phyloP scores from a whole-genome alignment of 2,113 vertebrate species.

The Dendrocopos noguchii region DNA sequence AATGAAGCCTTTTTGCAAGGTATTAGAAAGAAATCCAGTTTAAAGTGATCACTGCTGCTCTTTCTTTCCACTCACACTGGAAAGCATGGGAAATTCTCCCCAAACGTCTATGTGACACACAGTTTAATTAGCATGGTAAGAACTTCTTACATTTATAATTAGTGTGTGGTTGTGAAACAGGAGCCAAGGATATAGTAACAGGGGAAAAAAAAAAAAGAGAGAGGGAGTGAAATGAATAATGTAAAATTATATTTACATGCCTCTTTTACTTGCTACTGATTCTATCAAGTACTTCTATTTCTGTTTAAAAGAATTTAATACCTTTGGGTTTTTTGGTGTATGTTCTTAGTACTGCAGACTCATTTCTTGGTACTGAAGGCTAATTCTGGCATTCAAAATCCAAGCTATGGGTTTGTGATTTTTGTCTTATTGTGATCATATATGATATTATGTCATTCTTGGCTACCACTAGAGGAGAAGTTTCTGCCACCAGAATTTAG shows the following conservation, averaged over 20 bases:
- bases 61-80: slow-evolving; percentile 62
- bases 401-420: not conserved
- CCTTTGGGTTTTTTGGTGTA: not conserved
- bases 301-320: not conserved
- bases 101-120: slow-evolving; percentile 30
- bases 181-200: slow-evolving; percentile 4
- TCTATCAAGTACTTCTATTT: not conserved
- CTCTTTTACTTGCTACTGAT: not conserved
- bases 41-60: slow-evolving; percentile 60
- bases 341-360: not conserved
- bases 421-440: not conserved
- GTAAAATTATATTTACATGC: not conserved
- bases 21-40: slow-evolving; percentile 69
- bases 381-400: not conserved
- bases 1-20: slow-evolving; percentile 80
- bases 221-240: slow-evolving; percentile 20
- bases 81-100: slow-evolving; percentile 69
- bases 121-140: slow-evolving; percentile 41
- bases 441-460: not conserved
- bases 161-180: not conserved
- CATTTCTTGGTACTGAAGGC: not conserved
- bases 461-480: not conserved
- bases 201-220: not conserved
- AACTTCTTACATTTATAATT: slow-evolving; percentile 51
- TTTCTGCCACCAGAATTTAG: slow-evolving; percentile 19